Base-by-base conservation (phyloP, 2,113 vertebrate species). In the Callionymus lyra region DNA sequence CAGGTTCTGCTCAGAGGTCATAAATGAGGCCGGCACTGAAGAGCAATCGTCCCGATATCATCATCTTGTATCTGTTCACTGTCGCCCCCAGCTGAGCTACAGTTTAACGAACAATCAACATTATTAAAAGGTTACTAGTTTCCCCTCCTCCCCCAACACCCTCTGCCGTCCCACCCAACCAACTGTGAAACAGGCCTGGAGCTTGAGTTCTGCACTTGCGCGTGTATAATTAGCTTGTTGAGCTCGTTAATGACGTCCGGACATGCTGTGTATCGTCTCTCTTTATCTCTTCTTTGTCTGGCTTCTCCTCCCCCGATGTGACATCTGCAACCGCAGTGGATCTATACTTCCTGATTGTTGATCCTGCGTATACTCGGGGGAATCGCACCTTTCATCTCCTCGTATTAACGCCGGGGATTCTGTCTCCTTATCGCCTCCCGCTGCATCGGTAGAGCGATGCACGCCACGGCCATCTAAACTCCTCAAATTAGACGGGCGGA, bases 141-240 rank as follows among this genome's bases (percentile, higher is more conserved):
- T 51, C 52, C 16, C 41, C 43, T 57, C 21, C 31, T 50, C 44
- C 18, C 27, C 16, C 4, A 11, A 39, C 18, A 17, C 18, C 32
- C 27, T 38, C 32, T 38, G 38, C 12, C 44, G 39, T 38, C 34
- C 21, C 19, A 33, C 18, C 15, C 5, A n/a, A n/a, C n/a, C n/a
- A n/a, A n/a, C n/a, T n/a, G n/a, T n/a, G n/a, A n/a, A n/a, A n/a
- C n/a, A 14, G 31, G 45, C 60, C 57, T 41, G 16, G n/a, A 63
- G 70, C 65, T 50, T 13, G 59, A 72, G 56, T 34, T 43, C 43
- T 59, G 52, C 53, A 38, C 56, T 59, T 59, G 21, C 21, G 50
- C 53, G 63, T 65, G 58, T 70, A 56, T 77, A 77, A 83, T 82
- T 70, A 69, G 45, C 58, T 69, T 21, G 6, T 80, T 75, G 80